Evolutionary conservation across 2,797 vertebrate genomes (phyloP).

Genomic region (Sardinella longiceps): DNA sequence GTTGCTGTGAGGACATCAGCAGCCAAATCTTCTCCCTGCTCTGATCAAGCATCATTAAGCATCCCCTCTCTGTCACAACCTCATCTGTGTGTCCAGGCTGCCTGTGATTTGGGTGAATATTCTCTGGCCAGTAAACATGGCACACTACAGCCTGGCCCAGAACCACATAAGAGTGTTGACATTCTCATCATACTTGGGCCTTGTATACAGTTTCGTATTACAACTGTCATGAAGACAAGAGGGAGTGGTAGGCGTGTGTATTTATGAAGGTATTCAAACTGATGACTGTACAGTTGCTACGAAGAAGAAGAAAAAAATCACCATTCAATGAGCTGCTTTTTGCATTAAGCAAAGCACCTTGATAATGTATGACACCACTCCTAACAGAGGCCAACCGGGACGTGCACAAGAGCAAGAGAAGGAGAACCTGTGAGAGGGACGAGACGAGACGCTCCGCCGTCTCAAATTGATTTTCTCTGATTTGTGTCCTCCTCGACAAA

Average conservation of each 20-base stretch:
- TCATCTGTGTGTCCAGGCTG: neutral
- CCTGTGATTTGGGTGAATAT: neutral
- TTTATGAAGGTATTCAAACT: neutral
- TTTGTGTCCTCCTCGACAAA: constrained; percentile 58
- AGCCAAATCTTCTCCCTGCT: neutral
- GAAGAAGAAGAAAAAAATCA: neutral
- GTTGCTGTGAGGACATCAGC: too few relatives aligned
- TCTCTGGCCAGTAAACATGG: neutral
- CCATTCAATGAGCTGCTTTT: neutral
- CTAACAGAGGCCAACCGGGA: neutral
- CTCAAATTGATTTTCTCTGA: constrained; percentile 66
- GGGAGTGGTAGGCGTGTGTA: neutral
- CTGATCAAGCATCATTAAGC: neutral
- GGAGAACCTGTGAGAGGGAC: constrained; percentile 45
- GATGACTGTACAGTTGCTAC: neutral
- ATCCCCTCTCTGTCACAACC: neutral
- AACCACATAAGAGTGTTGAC: too few relatives aligned
- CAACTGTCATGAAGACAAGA: neutral
- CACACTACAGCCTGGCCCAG: too few relatives aligned
- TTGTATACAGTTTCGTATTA: neutral
- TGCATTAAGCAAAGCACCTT: constrained; percentile 43
- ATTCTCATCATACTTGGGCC: neutral
- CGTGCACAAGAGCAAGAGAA: constrained; percentile 38
- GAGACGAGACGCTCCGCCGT: constrained; percentile 52
- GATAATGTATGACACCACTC: constrained; percentile 43